A percentile compares a stretch with the other conserved stretches of the same genome.
Evolutionary conservation across 2,113 vertebrate genomes (phyloP).

Genomic region (Nesoenas mayeri): DNA sequence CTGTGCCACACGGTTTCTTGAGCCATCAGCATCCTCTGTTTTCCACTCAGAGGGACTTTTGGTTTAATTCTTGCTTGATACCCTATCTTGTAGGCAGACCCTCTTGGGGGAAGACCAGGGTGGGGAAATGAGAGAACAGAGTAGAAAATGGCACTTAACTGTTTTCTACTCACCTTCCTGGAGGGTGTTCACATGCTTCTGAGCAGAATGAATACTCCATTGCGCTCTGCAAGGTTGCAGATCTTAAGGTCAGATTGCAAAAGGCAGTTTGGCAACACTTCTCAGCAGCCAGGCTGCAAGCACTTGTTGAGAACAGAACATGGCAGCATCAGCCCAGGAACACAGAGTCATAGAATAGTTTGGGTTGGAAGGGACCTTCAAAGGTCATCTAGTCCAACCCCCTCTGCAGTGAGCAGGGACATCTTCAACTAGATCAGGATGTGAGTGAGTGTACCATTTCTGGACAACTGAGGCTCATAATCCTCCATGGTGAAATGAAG

Average conservation of each 20-base stretch:
- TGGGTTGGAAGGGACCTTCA: too few species aligned
- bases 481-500: not conserved
- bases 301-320: not conserved
- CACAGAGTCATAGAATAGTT: too few species aligned
- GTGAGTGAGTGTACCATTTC: not conserved
- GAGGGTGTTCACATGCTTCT: not conserved
- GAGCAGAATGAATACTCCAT: not conserved
- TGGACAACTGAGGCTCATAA: not conserved
- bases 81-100: not conserved
- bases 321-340: not conserved
- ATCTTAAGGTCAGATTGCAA: not conserved
- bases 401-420: too few species aligned
- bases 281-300: not conserved
- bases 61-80: not conserved
- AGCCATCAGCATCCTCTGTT: not conserved
- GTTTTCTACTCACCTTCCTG: not conserved
- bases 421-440: not conserved
- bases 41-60: not conserved
- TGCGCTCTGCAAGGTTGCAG: not conserved
- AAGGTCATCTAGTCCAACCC: too few species aligned
- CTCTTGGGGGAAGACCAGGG: not conserved
- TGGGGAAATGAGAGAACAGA: not conserved
- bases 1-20: not conserved
- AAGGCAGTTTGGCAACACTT: not conserved
- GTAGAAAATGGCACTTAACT: not conserved